Base-by-base conservation (phyloP, 2,113 vertebrate genomes). In the Ranitomeya imitator region DNA sequence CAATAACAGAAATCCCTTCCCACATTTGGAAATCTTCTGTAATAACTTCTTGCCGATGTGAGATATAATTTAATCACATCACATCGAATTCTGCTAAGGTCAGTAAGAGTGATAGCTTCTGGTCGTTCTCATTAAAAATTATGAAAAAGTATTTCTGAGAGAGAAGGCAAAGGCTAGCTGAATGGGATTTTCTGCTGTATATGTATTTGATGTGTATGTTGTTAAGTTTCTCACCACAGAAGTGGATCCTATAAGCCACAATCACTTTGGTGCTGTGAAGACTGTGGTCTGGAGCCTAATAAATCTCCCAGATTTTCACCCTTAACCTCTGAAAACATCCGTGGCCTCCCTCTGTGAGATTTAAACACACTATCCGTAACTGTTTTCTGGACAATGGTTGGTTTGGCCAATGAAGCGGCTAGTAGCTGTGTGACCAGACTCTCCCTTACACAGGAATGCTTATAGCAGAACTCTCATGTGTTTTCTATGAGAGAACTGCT, bases 1-100 rank as follows among this genome's bases (percentile, higher is more conserved):
- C 87, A 89, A 89, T 89, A 89, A 89, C 74, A 89, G 69, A 89
- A 89, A 89, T 85, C 82, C 87, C 65, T 85, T 85, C 73, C 87
- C 76, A 57, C 81, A 77, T 89, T 85, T 84, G 87, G 85, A 89
- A 89, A 89, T 85, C 87, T 89, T 89, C 83, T 84, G 81, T 85
- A 89, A 89, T 89, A 89, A 85, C 87, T 89, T 78, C 82, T 89
- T 37, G 69, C 87, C 87, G 23, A 89, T 89, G 82, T 89, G 87
- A 89, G 87, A 79, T 85, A 84, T 89, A 89, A 85, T 89, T 85
- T 89, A 89, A 89, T 89, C 87, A 88, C 87, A 79, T 84, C 86
- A 88, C 86, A 83, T 83, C 21, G 31, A 23, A 84, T 88, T 88
- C 81, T 88, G 87, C 81, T 79, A 88, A 57, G 87, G 81, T 88